Evolutionary conservation across 1,140 invertebrate species (phyloP), one percentile per base, ranked within the genome.

Genomic region (Heliconius hewitsoni): DNA sequence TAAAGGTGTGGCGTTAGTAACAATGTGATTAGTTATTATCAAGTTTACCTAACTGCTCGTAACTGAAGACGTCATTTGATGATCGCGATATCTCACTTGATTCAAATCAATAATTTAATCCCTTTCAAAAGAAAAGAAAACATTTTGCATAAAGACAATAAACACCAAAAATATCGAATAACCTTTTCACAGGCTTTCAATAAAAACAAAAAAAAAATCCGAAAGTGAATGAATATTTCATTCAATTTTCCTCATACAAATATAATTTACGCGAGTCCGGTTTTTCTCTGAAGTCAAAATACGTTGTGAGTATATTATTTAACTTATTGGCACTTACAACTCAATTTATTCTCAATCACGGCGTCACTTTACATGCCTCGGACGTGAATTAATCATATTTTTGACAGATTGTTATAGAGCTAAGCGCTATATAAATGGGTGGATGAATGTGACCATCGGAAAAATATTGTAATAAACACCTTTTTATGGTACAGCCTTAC

Each of bases 381-480:
- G 13, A 30, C 60, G 60, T 66, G 60, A 66, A 66, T 66, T 66
- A 66, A 66, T 66, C 60, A 66, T 66, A 23, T 66, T 66, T 66
- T 66, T 66, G 60, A 66, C 60, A 66, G 60, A 66, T 66, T 66
- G 60, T 66, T 66, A 27, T 66, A 27, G 16, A 66, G 27, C 27
- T 66, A 66, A 66, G 60, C 13, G 60, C 60, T 66, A 66, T 66
- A 27, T 66, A 66, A 66, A 66, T 66, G 27, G 60, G 60, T 66
- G 60, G 27, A 66, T 66, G 60, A 66, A 66, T 66, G 60, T 66
- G 60, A 66, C 60, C 60, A 66, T 66, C 60, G 27, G 60, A 66
- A 66, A 66, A 66, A 66, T 66, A 27, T 66, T 30, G 27, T 66
- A 66, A 66, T 66, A 66, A 66, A 66, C 23, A 66, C 60, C 60